Percentiles rank a stretch among this genome's conserved stretches.
Conservation (phyloP, 2,113 vertebrate genomes). For the Anas platyrhynchos region DNA sequence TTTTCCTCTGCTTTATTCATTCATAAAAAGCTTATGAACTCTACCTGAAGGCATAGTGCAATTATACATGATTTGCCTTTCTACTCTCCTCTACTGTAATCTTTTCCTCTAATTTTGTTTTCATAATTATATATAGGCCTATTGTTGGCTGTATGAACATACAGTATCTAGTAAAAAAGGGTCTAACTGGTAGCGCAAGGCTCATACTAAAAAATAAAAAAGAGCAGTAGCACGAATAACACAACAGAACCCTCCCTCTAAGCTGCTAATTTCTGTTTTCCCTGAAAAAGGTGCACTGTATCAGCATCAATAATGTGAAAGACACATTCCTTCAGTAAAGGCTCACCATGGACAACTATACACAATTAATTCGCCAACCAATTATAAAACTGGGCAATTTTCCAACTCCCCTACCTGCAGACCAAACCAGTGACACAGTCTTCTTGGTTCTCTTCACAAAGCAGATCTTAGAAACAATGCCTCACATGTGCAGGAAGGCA, state of each 20-base stretch:
- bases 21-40: background rate
- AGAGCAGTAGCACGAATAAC: background rate
- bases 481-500: background rate
- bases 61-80: background rate
- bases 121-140: background rate
- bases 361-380: constrained; percentile 32
- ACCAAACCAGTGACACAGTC: background rate
- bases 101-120: background rate
- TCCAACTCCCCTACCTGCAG: constrained; percentile 31
- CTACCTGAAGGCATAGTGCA: background rate
- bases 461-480: background rate
- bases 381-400: constrained; percentile 33
- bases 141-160: background rate
- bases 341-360: background rate
- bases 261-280: background rate
- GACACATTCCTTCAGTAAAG: background rate
- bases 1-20: background rate
- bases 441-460: background rate
- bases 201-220: background rate
- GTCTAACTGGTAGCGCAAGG: background rate
- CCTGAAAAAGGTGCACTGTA: background rate
- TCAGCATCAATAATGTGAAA: background rate
- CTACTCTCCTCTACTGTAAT: background rate
- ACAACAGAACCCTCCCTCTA: background rate
- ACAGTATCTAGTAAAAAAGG: background rate